These are phyloP conservation scores for Lasioglossum vierecki DNA, from an alignment of 2,888 invertebrate genomes.

Conservation along the genomic window DNA sequence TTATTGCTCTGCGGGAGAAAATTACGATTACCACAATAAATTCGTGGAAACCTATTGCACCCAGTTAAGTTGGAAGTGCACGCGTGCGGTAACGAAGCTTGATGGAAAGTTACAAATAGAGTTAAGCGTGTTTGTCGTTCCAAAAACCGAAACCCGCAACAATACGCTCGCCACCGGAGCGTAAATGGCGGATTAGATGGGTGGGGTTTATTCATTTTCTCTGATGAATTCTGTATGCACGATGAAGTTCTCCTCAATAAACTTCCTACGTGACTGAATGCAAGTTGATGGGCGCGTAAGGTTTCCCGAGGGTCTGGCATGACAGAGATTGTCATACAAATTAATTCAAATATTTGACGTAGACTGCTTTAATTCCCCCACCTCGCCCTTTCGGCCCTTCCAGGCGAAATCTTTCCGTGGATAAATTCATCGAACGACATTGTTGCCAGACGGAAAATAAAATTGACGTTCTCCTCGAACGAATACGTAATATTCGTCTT, in stretches of 20 bases:
- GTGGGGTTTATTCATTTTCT: conserved; percentile 58
- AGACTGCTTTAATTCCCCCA: conserved; percentile 58
- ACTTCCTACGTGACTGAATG: conserved; percentile 73
- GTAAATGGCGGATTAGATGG: conserved; percentile 33
- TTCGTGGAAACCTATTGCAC: neutral
- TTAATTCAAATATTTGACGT: conserved; percentile 77
- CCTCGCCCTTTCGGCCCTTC: conserved; percentile 15
- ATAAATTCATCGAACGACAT: conserved; percentile 14
- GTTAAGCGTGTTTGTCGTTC: neutral
- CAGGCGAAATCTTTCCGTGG: conserved; percentile 16
- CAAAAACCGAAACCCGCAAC: conserved; percentile 12
- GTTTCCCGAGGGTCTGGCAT: conserved; percentile 57
- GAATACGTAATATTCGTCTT: neutral
- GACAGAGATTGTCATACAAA: conserved; percentile 73
- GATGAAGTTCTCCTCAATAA: conserved; percentile 61
- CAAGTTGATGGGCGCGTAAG: conserved; percentile 64
- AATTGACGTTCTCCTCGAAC: neutral
- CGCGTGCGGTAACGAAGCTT: neutral
- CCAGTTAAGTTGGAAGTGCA: neutral
- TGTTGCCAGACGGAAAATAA: neutral
- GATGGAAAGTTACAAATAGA: neutral
- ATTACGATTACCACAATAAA: neutral
- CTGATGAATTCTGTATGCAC: conserved; percentile 60
- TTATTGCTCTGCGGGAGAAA: neutral
- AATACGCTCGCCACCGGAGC: conserved; percentile 5